Evolutionary conservation across 92 coral and sea anemone genomes (phyloP).

Genomic region (Diadumene lineata): DNA sequence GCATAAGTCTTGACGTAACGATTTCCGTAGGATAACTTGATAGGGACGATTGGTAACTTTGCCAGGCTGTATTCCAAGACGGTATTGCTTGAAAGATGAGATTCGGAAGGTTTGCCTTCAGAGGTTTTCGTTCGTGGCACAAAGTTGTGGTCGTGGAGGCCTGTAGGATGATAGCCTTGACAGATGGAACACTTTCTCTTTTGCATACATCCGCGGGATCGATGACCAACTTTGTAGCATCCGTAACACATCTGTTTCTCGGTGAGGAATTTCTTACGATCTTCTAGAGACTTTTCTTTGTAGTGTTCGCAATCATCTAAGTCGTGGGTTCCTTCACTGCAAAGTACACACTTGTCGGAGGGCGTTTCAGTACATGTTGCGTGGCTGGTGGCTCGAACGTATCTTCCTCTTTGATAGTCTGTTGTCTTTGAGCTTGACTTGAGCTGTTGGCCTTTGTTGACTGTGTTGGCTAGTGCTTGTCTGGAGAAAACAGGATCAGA

Average conservation of each 20-base stretch:
- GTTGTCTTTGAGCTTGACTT: not conserved
- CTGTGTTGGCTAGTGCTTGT: conserved; percentile 23
- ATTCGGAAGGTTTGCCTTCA: not conserved
- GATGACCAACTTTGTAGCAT: conserved; percentile 38
- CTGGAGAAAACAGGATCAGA: conserved; percentile 47
- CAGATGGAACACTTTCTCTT: conserved; percentile 18
- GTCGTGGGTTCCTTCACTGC: conserved; percentile 11
- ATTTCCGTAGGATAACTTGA: conserved; percentile 19
- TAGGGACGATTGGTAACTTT: conserved; percentile 49
- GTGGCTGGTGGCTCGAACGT: not conserved
- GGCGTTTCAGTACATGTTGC: not conserved
- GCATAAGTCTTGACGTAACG: conserved; percentile 31
- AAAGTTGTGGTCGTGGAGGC: conserved; percentile 51
- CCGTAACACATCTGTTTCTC: conserved; percentile 26
- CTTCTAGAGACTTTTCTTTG: conserved; percentile 7
- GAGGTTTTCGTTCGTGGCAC: not conserved
- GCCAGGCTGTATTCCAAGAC: not conserved
- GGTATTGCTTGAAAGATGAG: not conserved
- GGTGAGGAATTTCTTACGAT: conserved; percentile 21
- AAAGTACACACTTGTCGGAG: conserved; percentile 1
- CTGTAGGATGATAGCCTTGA: conserved; percentile 27
- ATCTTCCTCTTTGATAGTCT: not conserved
- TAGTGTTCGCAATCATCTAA: conserved; percentile 17
- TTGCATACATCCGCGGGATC: conserved; percentile 31
- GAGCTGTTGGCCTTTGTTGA: not conserved